phyloP scores from a whole-genome alignment of 2,797 vertebrate species.

The Anolis apletophallus region DNA sequence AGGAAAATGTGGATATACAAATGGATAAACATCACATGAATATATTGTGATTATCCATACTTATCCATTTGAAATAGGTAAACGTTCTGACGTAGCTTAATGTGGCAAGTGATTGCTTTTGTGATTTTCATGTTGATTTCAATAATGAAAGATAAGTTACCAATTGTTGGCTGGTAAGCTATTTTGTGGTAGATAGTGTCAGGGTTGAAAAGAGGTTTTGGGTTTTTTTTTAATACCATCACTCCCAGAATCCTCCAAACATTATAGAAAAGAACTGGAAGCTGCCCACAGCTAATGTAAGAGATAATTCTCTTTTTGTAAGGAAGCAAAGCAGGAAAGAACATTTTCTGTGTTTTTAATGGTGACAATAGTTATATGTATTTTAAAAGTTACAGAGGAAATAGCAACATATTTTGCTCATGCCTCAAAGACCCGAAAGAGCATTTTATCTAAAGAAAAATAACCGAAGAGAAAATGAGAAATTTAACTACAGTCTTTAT shows the following conservation, averaged over 20 bases:
- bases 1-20: neutral
- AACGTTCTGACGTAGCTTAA: neutral
- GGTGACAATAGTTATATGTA: neutral
- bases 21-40: neutral
- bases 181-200: neutral
- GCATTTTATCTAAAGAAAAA: too few relatives aligned
- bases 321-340: neutral
- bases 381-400: too few relatives aligned
- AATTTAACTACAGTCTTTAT: too few relatives aligned
- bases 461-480: too few relatives aligned
- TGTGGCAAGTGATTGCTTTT: neutral
- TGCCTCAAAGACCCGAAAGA: too few relatives aligned
- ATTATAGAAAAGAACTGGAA: neutral
- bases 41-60: neutral
- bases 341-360: neutral
- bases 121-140: neutral
- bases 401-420: too few relatives aligned
- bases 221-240: too few relatives aligned
- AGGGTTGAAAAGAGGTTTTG: too few relatives aligned
- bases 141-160: neutral
- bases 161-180: neutral
- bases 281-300: neutral
- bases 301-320: neutral
- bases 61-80: constrained; percentile 1
- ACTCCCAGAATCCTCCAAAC: too few relatives aligned